Base-by-base conservation (phyloP, 2,888 invertebrate species). In the Fragum whitleyi region DNA sequence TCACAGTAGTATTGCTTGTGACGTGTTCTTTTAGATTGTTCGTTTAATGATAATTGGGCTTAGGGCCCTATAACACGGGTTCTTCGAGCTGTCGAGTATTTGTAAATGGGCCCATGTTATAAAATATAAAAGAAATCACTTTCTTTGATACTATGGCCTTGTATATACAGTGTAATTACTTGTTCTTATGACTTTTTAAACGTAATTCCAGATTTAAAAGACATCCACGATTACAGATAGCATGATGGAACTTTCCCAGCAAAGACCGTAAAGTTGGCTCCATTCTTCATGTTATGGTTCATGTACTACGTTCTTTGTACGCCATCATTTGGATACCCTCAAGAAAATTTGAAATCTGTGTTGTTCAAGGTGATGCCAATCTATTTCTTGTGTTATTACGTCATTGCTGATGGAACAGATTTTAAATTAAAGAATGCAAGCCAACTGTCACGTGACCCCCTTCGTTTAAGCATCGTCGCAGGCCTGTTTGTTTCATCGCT, bases 321-420 rank as follows among this genome's bases (percentile, higher is more conserved):
- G 57, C 88, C 89, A 0, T 5, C 69, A 2, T 79, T 84, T 32
- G 79, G 86, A n/a, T 87, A 88, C 28, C 90, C 91, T 19, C 77
- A 83, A 2, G 88, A 88, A 68, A 83, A 85, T 1, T 29, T 88
- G 19, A 76, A 71, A 3, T 85, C 90, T 7, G 90, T 84, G 3
- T 75, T 90, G 59, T 86, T 90, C 72, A 91, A 91, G 81, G 75
- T 87, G 16, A 72, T 91, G 19, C 91, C 91, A 0, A 86, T 91
- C 26, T 81, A 81, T 71, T 86, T 87, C 19, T 74, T 91, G 47
- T 86, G 83, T 28, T 81, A 79, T 19, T 90, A 86, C 71, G 81
- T 89, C 19, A 69, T 72, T 47, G 65, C 75, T 9, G 78, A 79
- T 11, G 74, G 73, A 0, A 81, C 77, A 32, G 74, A 81, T 62